These are phyloP conservation scores for Trichogramma dendrolimi DNA, from an alignment of 2,888 invertebrate genomes.

Conservation along the genomic window DNA sequence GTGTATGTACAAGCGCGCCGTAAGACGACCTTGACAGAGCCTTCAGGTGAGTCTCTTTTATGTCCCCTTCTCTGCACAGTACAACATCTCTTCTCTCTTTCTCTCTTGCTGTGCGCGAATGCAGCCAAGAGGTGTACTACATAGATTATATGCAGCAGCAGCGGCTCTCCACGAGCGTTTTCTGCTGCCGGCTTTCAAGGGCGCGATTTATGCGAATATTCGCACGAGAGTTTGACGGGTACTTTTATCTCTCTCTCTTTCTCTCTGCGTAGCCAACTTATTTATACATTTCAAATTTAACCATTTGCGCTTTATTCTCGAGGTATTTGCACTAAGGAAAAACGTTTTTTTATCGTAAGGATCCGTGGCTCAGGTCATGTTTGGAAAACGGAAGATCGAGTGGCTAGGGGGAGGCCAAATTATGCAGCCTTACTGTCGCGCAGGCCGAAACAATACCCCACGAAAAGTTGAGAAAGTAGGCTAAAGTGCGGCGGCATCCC, in stretches of 20 bases:
- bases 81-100: background rate
- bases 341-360: no score
- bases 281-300: no score
- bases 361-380: no score
- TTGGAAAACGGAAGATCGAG: no score
- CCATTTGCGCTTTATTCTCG: no score
- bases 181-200: constrained; percentile 16
- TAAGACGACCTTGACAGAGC: constrained; percentile 29
- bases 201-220: constrained; percentile 28
- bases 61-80: constrained; percentile 19
- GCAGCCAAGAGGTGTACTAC: constrained; percentile 24
- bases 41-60: constrained; percentile 26
- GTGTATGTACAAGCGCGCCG: constrained; percentile 3
- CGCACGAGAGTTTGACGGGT: constrained; percentile 7
- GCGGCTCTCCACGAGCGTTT: background rate
- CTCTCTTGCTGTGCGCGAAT: background rate
- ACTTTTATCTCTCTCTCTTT: constrained; percentile 31
- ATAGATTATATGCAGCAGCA: constrained; percentile 22
- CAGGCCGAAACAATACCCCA: no score
- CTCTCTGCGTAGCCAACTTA: background rate
- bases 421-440: no score
- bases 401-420: no score
- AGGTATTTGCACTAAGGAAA: no score
- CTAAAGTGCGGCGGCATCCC: no score
- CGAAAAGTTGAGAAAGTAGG: no score